Evolutionary conservation across 2,797 vertebrate genomes (phyloP).

Genomic region (Lateolabrax maculatus): DNA sequence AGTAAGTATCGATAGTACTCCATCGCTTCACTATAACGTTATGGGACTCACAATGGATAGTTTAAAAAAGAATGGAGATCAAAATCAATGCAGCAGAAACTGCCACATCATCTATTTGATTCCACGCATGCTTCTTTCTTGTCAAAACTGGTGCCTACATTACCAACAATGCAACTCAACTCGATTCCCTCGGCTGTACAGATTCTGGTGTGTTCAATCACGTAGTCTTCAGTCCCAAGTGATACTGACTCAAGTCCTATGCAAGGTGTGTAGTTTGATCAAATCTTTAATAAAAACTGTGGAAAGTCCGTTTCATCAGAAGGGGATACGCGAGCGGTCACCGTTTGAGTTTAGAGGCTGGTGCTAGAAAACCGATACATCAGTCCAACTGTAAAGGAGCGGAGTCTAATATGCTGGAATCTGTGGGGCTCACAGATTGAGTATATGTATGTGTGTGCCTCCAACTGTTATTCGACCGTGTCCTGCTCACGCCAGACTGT

Average conservation of each 20-base stretch:
- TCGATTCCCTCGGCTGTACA: background rate
- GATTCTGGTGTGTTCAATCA: background rate
- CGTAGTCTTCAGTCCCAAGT: no score
- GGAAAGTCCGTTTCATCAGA: background rate
- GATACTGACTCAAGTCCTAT: no score
- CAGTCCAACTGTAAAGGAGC: constrained; percentile 20
- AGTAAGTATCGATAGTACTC: no score
- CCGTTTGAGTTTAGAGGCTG: background rate
- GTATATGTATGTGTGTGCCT: constrained; percentile 33
- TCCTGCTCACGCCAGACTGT: constrained; percentile 72
- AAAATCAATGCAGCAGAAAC: no score
- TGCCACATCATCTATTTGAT: no score
- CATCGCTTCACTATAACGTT: no score
- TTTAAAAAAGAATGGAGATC: no score
- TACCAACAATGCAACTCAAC: background rate
- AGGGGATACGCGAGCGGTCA: background rate
- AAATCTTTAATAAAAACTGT: background rate
- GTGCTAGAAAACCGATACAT: background rate
- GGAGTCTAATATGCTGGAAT: constrained; percentile 31
- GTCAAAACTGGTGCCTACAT: no score
- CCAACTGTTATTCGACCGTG: constrained; percentile 67
- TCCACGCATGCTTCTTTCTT: background rate
- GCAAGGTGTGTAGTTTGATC: background rate
- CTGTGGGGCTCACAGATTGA: constrained; percentile 39
- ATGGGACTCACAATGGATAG: no score